phyloP scores from a whole-genome alignment of 2,888 invertebrate species.

The Andrena hattorfiana region DNA sequence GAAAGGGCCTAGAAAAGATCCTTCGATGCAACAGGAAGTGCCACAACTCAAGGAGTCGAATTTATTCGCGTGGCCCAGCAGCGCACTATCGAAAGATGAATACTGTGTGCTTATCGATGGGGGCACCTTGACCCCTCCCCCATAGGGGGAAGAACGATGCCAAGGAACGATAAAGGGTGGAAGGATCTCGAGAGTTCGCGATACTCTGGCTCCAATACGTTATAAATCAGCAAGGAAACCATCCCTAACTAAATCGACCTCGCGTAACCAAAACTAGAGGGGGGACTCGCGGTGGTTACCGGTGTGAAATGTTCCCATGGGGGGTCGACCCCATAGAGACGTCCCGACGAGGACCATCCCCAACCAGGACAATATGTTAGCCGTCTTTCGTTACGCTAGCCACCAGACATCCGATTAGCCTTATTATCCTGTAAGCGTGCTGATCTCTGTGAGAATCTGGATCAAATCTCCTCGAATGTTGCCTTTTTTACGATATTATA shows the following conservation, averaged over 20 bases:
- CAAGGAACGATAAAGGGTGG: conserved; percentile 58
- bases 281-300: conserved; percentile 83
- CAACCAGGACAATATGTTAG: conserved; percentile 78
- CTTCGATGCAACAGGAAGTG: not conserved
- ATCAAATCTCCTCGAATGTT: not conserved
- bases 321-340: conserved; percentile 74
- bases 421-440: conserved; percentile 68
- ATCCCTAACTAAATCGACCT: conserved; percentile 84
- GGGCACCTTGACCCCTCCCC: conserved; percentile 50
- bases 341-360: conserved; percentile 55
- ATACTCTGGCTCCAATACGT: conserved; percentile 63
- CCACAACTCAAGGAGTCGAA: conserved; percentile 12
- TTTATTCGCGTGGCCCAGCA: conserved; percentile 40
- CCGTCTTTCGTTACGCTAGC: conserved; percentile 77
- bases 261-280: conserved; percentile 80
- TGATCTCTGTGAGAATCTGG: conserved; percentile 61
- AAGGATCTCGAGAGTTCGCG: conserved; percentile 40
- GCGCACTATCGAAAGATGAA: conserved; percentile 35
- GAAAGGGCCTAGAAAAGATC: not conserved
- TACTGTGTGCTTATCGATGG: conserved; percentile 52
- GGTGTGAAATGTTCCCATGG: conserved; percentile 85
- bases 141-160: conserved; percentile 51
- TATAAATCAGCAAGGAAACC: conserved; percentile 83
- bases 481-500: not conserved
- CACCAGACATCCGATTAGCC: conserved; percentile 73